Percentiles rank a stretch among this genome's conserved stretches.
Evolutionary conservation across 1,140 invertebrate species (phyloP).

Genomic region (Magallana ariakensis): DNA sequence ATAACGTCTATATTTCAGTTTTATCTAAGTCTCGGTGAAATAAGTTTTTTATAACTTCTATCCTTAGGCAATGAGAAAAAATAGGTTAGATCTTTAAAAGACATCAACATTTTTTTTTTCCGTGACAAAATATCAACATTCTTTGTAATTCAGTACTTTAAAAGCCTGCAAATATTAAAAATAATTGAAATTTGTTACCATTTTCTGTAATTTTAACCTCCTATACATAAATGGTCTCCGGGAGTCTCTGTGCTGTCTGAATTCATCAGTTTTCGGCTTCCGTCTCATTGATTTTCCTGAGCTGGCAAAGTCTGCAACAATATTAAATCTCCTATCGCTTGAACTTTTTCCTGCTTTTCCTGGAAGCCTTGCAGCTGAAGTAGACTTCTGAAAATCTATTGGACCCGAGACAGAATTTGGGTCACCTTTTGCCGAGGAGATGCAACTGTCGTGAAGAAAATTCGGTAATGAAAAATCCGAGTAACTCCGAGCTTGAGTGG

Average conservation of each 20-base stretch:
- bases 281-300: slow-evolving; percentile 31
- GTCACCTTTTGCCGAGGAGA: not conserved
- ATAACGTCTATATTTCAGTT: too few species aligned
- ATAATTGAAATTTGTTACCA: not conserved
- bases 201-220: slow-evolving; percentile 33
- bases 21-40: too few species aligned
- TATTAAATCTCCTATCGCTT: not conserved
- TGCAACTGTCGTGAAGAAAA: not conserved
- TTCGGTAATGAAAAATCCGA: slow-evolving; percentile 15
- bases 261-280: slow-evolving; percentile 3
- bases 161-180: too few species aligned
- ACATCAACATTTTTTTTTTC: too few species aligned
- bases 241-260: slow-evolving; percentile 10
- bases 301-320: not conserved
- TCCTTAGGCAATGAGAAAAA: too few species aligned
- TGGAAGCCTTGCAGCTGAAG: not conserved
- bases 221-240: slow-evolving; percentile 24
- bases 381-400: too few species aligned
- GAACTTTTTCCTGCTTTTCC: not conserved
- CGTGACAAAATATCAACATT: too few species aligned
- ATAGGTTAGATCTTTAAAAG: too few species aligned
- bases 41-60: too few species aligned
- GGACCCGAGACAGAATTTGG: not conserved
- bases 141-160: too few species aligned
- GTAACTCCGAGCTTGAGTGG: not conserved